Conservation (phyloP, 2,113 vertebrate genomes). For the Azemiops feae region DNA sequence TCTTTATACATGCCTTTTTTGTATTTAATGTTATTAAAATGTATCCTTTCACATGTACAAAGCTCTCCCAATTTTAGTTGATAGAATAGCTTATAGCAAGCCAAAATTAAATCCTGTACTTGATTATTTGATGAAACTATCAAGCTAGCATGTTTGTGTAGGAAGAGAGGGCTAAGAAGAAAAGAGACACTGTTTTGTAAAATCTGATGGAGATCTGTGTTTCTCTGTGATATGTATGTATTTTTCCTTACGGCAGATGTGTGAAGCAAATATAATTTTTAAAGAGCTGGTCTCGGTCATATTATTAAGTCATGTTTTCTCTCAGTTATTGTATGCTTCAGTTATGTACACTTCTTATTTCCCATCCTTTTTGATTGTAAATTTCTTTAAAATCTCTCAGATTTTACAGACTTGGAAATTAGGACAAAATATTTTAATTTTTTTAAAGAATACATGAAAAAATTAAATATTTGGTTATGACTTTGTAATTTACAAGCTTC, state of each 20-base stretch:
- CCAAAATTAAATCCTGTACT: constrained; percentile 57
- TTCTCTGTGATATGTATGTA: constrained; percentile 71
- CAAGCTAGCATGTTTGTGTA: constrained; percentile 53
- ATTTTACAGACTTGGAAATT: constrained; percentile 56
- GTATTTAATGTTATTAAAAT: constrained; percentile 63
- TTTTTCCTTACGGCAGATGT: constrained; percentile 70
- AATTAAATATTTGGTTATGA: constrained; percentile 39
- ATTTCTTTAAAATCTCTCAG: constrained; percentile 55
- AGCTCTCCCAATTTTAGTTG: constrained; percentile 58
- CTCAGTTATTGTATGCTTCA: constrained; percentile 60
- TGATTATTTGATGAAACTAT: constrained; percentile 52
- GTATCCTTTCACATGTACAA: constrained; percentile 58
- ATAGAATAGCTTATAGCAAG: constrained; percentile 56
- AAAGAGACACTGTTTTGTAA: constrained; percentile 68
- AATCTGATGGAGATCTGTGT: constrained; percentile 68
- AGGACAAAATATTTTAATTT: constrained; percentile 49
- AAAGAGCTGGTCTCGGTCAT: constrained; percentile 78
- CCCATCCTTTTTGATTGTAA: constrained; percentile 56
- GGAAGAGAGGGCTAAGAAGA: constrained; percentile 53
- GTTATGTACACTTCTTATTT: constrained; percentile 46
- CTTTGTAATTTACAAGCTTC: constrained; percentile 39
- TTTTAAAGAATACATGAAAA: constrained; percentile 62
- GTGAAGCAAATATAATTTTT: constrained; percentile 72
- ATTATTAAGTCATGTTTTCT: constrained; percentile 47
- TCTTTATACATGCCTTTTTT: constrained; percentile 62